Evolutionary conservation across 35 echinoderm and acorn worm genomes (phyloP), one percentile per base, ranked within the genome.

Genomic region (Lytechinus pictus): DNA sequence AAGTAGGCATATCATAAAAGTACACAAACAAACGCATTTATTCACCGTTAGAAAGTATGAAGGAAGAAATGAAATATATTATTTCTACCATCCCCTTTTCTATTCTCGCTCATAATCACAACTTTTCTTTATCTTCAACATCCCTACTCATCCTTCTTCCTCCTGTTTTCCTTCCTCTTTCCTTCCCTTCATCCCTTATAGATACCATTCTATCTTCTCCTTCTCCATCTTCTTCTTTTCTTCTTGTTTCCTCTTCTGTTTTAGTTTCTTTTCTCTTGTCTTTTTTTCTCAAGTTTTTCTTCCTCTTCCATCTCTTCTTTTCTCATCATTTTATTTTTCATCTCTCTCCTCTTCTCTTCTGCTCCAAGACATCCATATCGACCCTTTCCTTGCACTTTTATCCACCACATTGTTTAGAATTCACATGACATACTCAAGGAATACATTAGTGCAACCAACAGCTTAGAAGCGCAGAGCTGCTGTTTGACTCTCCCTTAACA

Each of bases 361-460:
- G 9, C 88, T 52, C 5, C 9, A 21, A 52, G 52, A 90, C 28
- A 90, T 54, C 27, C 88, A 14, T 10, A 44, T 54, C 52, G 28
- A 90, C 88, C 88, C 52, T 54, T 90, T 21, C 88, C 29, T 52
- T 90, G 52, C 88, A 44, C 88, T 54, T 90, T 90, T 33, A 21
- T 14, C 52, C 4, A 79, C 66, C 66, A 79, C 19, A 19, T 79
- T 79, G 66, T 79, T 79, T 79, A 79, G 66, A n/a, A 79, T 79
- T n/a, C 66, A 79, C 66, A 79, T 4, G 66, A 79, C 66, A 79
- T 79, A 16, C 66, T 79, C 66, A 79, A 79, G n/a, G 66, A 79
- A 79, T 24, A 79, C 66, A 79, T 79, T 79, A 79, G 66, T 79
- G 16, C 66, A 79, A 27, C 66, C 66, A 79, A 27, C 66, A 24